Evolutionary conservation across 1,140 invertebrate species (phyloP).

Genomic region (Trinorchestia longiramus): DNA sequence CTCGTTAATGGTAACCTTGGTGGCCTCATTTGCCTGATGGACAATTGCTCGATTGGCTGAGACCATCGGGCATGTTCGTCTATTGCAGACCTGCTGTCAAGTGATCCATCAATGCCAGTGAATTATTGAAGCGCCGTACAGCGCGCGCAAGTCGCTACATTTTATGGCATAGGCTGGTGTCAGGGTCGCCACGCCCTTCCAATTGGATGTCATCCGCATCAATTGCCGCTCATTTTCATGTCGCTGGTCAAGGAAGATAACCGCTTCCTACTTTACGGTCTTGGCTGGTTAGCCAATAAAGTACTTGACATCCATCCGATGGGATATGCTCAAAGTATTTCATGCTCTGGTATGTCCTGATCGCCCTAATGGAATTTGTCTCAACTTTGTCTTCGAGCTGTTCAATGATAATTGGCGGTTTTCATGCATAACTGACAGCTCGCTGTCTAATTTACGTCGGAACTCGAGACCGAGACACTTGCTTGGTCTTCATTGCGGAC

Average conservation of each 20-base stretch:
- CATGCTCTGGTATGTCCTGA: background rate
- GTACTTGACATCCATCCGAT: background rate
- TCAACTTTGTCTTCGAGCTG: background rate
- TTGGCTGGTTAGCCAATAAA: background rate
- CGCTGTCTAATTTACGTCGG: background rate
- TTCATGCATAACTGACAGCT: background rate
- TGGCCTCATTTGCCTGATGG: constrained; percentile 26
- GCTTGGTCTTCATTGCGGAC: background rate
- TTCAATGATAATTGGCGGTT: background rate
- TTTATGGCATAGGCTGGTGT: background rate
- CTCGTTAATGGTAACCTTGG: background rate
- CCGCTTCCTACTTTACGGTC: constrained; percentile 26
- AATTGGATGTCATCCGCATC: constrained; percentile 34
- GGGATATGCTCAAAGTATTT: background rate
- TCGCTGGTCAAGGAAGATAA: background rate
- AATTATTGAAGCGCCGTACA: constrained; percentile 28
- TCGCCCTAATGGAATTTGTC: background rate
- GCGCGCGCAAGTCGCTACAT: background rate
- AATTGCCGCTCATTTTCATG: constrained; percentile 57
- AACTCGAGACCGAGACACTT: background rate
- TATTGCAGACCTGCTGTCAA: constrained; percentile 5
- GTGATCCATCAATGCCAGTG: constrained; percentile 46
- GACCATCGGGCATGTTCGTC: background rate
- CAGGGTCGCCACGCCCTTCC: background rate
- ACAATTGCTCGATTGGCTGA: constrained; percentile 14